A percentile compares a stretch with the other conserved stretches of the same genome.
phyloP scores from a whole-genome alignment of 2,797 vertebrate species.

The Austrolebias charrua region DNA sequence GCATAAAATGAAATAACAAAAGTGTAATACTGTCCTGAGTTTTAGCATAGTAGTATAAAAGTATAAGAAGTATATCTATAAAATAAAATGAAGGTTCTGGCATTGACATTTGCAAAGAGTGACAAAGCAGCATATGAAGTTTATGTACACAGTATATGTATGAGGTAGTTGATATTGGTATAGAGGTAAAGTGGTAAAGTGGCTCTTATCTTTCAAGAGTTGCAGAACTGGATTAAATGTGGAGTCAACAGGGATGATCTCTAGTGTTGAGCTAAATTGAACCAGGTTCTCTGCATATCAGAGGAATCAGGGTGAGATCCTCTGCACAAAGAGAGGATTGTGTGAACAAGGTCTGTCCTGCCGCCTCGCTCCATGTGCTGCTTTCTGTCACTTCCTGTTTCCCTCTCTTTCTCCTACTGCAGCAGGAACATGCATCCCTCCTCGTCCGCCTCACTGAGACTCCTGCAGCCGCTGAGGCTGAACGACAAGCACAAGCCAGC shows the following conservation, averaged over 20 bases:
- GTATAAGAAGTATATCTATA: no score
- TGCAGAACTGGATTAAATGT: background rate
- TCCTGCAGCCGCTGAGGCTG: slow-evolving; percentile 9
- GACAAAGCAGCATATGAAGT: no score
- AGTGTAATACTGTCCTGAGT: no score
- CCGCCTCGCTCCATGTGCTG: background rate
- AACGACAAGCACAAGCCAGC: background rate
- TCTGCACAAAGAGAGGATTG: slow-evolving; percentile 24
- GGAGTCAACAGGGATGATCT: background rate
- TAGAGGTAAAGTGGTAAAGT: no score
- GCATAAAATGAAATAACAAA: no score
- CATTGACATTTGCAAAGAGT: no score
- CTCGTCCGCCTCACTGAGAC: slow-evolving; percentile 3
- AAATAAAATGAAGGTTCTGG: no score
- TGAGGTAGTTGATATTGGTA: no score
- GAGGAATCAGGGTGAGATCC: slow-evolving; percentile 20
- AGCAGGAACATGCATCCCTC: slow-evolving; percentile 27
- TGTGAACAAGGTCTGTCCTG: background rate
- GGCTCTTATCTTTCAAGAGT: background rate
- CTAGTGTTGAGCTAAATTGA: background rate
- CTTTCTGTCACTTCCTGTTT: background rate
- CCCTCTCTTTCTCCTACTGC: slow-evolving; percentile 29
- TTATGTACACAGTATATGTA: no score
- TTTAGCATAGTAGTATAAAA: no score
- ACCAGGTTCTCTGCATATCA: background rate